Conservation (phyloP, 1,140 invertebrate genomes). For the Littorina saxatilis region DNA sequence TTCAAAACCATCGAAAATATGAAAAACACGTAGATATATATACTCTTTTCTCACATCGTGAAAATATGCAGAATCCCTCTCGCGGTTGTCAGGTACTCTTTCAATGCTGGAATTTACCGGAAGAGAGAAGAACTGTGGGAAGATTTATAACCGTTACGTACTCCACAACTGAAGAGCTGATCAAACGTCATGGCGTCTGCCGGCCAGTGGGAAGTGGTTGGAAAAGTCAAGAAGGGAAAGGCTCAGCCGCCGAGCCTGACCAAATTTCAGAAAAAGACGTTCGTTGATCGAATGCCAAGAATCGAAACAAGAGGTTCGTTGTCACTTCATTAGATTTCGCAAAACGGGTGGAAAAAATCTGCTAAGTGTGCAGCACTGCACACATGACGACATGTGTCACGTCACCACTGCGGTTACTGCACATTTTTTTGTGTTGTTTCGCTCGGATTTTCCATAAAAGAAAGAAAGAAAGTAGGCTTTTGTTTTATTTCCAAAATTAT, state of each 20-base stretch:
- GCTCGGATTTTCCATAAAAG: too few species aligned
- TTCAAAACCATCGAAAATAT: too few species aligned
- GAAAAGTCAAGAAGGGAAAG: constrained; percentile 67
- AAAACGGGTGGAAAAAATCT: background rate
- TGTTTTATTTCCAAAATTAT: too few species aligned
- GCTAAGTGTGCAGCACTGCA: constrained; percentile 4
- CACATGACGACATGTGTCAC: constrained; percentile 19
- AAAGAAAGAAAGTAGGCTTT: too few species aligned
- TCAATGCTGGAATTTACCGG: constrained; percentile 30
- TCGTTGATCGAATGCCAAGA: constrained; percentile 65
- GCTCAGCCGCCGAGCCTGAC: constrained; percentile 44
- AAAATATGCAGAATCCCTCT: background rate
- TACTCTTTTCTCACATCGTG: constrained; percentile 16
- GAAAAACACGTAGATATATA: background rate
- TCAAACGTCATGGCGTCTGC: constrained; percentile 55
- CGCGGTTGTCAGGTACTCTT: constrained; percentile 37
- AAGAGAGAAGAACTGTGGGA: constrained; percentile 11
- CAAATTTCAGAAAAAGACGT: constrained; percentile 63
- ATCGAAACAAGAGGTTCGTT: constrained; percentile 59
- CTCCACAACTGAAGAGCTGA: constrained; percentile 14
- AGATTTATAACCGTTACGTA: background rate
- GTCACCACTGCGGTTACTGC: constrained; percentile 24
- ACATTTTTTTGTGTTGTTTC: too few species aligned
- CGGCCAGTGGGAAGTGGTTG: constrained; percentile 66
- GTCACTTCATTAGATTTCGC: background rate